Evolutionary conservation across 2,888 invertebrate species (phyloP).

Genomic region (Argyra leucocephala): DNA sequence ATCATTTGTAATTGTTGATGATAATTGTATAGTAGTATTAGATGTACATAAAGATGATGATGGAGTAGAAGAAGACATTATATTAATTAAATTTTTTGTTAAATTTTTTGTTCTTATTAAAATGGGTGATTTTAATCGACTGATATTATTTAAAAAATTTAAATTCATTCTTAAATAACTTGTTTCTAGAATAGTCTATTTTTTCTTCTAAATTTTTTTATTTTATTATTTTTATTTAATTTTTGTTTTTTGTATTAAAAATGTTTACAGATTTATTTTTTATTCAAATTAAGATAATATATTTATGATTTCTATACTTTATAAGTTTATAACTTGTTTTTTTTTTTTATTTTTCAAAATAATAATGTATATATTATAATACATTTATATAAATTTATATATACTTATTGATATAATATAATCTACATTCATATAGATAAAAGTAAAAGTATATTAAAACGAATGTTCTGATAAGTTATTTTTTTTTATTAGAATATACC

Average conservation of each 20-base stretch:
- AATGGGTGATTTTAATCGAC: background rate
- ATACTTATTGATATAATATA: too few species aligned
- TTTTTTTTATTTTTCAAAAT: background rate
- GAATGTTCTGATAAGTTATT: too few species aligned
- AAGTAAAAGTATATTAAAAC: too few species aligned
- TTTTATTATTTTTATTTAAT: background rate
- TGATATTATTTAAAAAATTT: background rate
- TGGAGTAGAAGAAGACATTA: constrained; percentile 26
- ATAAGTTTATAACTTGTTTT: background rate
- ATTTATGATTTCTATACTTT: background rate
- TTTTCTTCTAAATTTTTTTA: background rate
- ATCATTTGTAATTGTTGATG: constrained; percentile 11
- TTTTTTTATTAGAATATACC: too few species aligned
- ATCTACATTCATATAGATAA: too few species aligned
- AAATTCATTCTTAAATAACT: background rate
- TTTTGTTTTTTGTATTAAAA: background rate
- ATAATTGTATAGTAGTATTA: background rate
- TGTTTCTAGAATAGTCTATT: background rate
- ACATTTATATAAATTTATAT: background rate
- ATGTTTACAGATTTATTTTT: background rate
- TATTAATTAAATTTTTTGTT: constrained; percentile 4
- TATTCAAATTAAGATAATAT: background rate
- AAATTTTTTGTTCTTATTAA: constrained; percentile 1
- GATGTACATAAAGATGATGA: background rate
- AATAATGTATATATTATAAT: background rate